Evolutionary conservation across 2,797 vertebrate species (phyloP).

Genomic region (Kryptopterus vitreolus): DNA sequence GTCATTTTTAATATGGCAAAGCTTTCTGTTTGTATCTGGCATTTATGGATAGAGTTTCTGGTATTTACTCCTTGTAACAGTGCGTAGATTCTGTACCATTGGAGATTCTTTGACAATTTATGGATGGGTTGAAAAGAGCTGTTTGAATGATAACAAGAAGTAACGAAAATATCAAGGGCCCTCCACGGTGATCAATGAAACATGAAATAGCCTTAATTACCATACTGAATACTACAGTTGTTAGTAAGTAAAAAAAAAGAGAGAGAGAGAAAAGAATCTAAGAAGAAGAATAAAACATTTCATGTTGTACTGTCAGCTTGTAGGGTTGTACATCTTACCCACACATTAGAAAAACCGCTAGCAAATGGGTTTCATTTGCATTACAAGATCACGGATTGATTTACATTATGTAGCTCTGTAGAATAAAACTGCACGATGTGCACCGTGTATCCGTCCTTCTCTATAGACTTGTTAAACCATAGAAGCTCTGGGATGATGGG

Average conservation of each 20-base stretch:
- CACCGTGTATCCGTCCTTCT: not conserved
- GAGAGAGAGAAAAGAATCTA: too few species aligned
- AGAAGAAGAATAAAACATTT: not conserved
- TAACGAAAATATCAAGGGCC: not conserved
- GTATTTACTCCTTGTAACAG: not conserved
- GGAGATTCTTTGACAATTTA: not conserved
- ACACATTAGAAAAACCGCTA: not conserved
- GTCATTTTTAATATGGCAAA: not conserved
- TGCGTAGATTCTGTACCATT: not conserved
- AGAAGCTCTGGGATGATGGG: conserved; percentile 13
- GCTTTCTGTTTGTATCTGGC: not conserved
- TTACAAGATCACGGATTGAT: not conserved
- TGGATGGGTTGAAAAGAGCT: too few species aligned
- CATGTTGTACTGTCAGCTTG: not conserved
- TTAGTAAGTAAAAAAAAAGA: not conserved
- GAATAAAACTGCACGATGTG: not conserved
- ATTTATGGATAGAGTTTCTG: not conserved
- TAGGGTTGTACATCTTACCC: not conserved
- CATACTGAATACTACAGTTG: not conserved
- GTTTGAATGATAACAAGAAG: not conserved
- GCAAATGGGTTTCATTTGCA: not conserved
- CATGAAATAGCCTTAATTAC: not conserved
- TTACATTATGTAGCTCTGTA: not conserved
- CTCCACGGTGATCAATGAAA: not conserved
- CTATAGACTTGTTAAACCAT: conserved; percentile 1